Evolutionary conservation across 2,113 vertebrate genomes (phyloP).

Genomic region (Brevimyrus niger): DNA sequence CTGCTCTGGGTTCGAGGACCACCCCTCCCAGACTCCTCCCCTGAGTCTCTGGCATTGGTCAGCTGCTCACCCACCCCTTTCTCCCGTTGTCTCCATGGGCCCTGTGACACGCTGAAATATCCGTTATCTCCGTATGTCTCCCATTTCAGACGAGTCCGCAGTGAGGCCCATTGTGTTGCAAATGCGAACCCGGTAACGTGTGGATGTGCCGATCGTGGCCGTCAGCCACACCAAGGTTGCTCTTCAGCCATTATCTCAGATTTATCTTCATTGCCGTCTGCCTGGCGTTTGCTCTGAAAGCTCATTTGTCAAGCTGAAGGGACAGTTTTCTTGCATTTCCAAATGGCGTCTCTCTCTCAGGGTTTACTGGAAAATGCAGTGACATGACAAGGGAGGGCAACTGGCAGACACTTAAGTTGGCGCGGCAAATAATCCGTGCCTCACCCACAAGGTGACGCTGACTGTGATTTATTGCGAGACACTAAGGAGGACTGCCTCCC

Average conservation of each 20-base stretch:
- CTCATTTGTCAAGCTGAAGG: constrained; percentile 66
- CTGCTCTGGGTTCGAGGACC: not conserved
- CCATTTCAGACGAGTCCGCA: not conserved
- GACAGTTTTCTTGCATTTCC: constrained; percentile 49
- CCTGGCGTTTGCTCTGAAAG: constrained; percentile 53
- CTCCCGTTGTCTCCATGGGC: not conserved
- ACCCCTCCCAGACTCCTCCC: not conserved
- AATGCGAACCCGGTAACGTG: constrained; percentile 51
- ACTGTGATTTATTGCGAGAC: constrained; percentile 51
- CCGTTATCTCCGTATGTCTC: not conserved
- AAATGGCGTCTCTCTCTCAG: constrained; percentile 43
- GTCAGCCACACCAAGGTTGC: constrained; percentile 58
- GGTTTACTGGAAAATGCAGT: constrained; percentile 57
- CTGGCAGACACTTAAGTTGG: constrained; percentile 55
- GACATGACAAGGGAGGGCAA: constrained; percentile 44
- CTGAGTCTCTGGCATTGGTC: not conserved
- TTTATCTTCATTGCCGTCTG: constrained; percentile 61
- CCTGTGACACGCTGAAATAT: not conserved
- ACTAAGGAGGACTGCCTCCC: constrained; percentile 20
- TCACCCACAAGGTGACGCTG: constrained; percentile 38
- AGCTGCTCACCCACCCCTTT: not conserved
- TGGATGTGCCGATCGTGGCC: constrained; percentile 56
- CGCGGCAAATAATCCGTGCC: constrained; percentile 43
- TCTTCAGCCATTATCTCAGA: constrained; percentile 60
- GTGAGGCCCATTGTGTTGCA: constrained; percentile 37